A percentile compares a stretch with the other conserved stretches of the same genome.
Conservation (phyloP, 2,797 vertebrate genomes). For the Gallirallus australis region DNA sequence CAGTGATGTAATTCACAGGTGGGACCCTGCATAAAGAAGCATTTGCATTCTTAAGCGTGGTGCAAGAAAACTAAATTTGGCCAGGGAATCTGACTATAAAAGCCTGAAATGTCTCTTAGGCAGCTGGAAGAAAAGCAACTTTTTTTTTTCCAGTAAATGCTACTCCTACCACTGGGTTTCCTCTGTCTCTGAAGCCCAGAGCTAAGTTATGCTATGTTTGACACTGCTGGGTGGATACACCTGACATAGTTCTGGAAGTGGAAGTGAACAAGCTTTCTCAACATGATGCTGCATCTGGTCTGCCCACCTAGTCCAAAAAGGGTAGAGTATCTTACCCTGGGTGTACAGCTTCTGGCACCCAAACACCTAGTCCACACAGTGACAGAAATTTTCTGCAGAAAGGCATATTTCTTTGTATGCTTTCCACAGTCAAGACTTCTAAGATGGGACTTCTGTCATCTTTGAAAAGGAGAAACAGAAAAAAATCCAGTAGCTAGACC, state of each 20-base stretch:
- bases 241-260: neutral
- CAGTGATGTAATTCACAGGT: neutral
- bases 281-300: neutral
- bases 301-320: neutral
- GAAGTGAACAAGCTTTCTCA: neutral
- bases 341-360: neutral
- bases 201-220: neutral
- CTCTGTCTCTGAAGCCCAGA: neutral
- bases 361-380: neutral
- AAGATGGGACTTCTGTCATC: neutral
- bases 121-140: neutral
- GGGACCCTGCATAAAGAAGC: neutral
- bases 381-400: neutral
- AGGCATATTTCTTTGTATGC: neutral
- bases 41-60: neutral
- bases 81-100: neutral
- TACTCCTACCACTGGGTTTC: neutral
- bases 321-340: rapidly evolving
- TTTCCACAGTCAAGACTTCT: neutral
- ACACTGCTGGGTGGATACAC: neutral
- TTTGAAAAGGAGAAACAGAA: neutral
- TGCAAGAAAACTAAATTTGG: neutral
- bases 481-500: neutral
- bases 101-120: neutral
- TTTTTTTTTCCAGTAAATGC: neutral